Conservation (phyloP, 2,888 invertebrate species). For the Sminthurides aquaticus region DNA sequence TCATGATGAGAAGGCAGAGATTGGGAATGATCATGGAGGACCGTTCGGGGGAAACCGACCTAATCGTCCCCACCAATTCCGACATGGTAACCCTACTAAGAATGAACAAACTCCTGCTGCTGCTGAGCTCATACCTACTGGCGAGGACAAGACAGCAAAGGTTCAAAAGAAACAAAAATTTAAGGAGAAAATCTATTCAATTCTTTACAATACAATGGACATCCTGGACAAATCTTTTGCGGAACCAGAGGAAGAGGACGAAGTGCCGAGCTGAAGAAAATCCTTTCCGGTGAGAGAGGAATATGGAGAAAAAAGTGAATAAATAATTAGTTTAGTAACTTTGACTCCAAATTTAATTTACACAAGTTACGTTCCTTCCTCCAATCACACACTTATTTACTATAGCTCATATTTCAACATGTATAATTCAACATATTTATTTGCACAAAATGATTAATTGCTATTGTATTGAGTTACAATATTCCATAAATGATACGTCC, state of each 20-base stretch:
- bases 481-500: background rate
- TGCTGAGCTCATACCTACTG: background rate
- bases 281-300: too few relatives aligned
- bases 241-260: constrained; percentile 12
- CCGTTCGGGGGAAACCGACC: background rate
- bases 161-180: constrained; percentile 16
- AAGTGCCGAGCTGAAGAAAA: background rate
- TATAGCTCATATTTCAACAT: background rate
- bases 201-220: constrained; percentile 20
- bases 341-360: background rate
- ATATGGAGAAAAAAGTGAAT: too few relatives aligned
- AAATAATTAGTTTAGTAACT: background rate
- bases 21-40: background rate
- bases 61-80: background rate
- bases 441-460: background rate
- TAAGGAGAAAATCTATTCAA: constrained; percentile 14
- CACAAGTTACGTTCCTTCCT: background rate
- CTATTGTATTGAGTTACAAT: background rate
- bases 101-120: background rate
- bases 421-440: background rate
- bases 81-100: background rate
- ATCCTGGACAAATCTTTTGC: constrained; percentile 9
- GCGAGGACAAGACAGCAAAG: background rate
- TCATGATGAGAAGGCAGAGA: background rate
- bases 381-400: too few relatives aligned